A percentile compares a stretch with the other conserved stretches of the same genome.
These are phyloP conservation scores for Caenorhabditis japonica DNA, from an alignment of 2,888 invertebrate species.

Conservation along the genomic window DNA sequence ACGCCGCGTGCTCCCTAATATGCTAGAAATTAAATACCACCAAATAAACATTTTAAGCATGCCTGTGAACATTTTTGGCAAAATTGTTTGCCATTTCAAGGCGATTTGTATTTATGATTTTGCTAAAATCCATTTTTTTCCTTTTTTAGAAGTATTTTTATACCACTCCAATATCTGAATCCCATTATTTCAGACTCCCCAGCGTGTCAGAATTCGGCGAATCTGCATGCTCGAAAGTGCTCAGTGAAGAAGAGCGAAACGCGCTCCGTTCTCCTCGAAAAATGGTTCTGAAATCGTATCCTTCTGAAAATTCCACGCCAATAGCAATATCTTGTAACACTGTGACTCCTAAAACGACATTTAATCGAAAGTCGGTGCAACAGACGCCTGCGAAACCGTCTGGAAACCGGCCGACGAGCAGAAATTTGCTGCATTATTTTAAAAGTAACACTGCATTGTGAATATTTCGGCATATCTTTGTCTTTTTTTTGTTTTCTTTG, in stretches of 20 bases:
- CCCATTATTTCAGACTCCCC: conserved; percentile 42
- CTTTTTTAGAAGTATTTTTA: background rate
- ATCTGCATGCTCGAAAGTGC: conserved; percentile 50
- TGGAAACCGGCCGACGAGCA: conserved; percentile 29
- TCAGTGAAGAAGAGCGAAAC: conserved; percentile 35
- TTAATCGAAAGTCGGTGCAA: background rate
- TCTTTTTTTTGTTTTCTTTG: background rate
- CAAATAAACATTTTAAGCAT: too few relatives aligned
- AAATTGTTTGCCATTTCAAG: too few relatives aligned
- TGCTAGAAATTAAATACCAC: too few relatives aligned
- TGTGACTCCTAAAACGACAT: background rate
- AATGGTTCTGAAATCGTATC: conserved; percentile 16
- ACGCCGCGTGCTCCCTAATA: too few relatives aligned
- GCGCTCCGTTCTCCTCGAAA: conserved; percentile 41
- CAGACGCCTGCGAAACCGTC: conserved; percentile 22
- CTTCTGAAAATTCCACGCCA: conserved; percentile 3
- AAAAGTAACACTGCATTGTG: conserved; percentile 7
- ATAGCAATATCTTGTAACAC: background rate
- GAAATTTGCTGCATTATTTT: conserved; percentile 47
- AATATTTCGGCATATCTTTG: conserved; percentile 1
- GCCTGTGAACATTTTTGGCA: too few relatives aligned
- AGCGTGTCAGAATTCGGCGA: conserved; percentile 55
- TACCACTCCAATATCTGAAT: background rate
- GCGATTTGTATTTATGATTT: too few relatives aligned
- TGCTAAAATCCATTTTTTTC: too few relatives aligned